Conservation (phyloP, 37 sponge, comb jelly and placozoan genomes). For the Oopsacas minuta region DNA sequence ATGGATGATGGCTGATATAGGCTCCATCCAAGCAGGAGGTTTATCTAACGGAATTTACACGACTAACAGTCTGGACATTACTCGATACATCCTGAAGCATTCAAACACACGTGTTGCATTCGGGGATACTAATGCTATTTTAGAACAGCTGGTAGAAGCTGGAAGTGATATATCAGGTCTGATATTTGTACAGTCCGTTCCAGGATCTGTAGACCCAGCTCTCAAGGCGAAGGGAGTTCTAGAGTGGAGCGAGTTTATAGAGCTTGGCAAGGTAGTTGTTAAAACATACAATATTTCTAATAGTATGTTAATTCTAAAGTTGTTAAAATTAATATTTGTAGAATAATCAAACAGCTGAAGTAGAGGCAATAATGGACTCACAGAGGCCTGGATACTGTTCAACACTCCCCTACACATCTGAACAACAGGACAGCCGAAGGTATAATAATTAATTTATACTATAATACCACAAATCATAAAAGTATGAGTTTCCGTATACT, state of each 20-base stretch:
- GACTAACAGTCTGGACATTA: constrained; percentile 38
- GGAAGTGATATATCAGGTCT: background rate
- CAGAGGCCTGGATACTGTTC: constrained; percentile 74
- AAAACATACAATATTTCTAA: background rate
- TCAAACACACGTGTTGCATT: constrained; percentile 62
- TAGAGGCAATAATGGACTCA: constrained; percentile 62
- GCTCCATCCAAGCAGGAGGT: constrained; percentile 43
- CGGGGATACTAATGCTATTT: constrained; percentile 61
- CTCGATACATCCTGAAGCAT: constrained; percentile 47
- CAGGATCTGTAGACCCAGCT: constrained; percentile 35
- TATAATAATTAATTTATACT: too few relatives aligned
- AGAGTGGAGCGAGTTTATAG: constrained; percentile 53
- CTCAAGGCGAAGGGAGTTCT: constrained; percentile 54
- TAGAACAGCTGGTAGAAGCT: constrained; percentile 82
- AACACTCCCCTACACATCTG: constrained; percentile 77
- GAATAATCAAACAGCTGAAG: constrained; percentile 61
- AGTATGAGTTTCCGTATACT: too few relatives aligned
- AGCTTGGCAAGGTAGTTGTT: constrained; percentile 49
- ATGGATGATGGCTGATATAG: constrained; percentile 63
- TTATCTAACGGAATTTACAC: constrained; percentile 64
- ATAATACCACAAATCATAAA: too few relatives aligned
- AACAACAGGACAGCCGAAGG: constrained; percentile 82
- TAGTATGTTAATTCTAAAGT: background rate
- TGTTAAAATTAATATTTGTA: background rate
- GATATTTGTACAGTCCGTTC: constrained; percentile 45